Conservation (phyloP, 2,113 vertebrate genomes). For the Laticauda laticaudata region DNA sequence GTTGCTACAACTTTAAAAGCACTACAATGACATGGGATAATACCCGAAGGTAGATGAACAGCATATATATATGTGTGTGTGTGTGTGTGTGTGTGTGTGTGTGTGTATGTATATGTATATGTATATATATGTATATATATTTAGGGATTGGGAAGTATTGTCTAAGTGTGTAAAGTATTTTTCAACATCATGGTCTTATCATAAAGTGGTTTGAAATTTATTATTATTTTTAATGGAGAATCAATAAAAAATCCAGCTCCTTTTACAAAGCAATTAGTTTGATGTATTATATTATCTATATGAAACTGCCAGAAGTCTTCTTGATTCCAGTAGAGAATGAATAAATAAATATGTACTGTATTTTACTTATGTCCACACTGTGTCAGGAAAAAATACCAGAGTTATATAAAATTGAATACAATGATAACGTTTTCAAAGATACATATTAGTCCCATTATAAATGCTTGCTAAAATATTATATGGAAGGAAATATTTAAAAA, state of each 20-base stretch:
- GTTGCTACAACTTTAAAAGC: no score
- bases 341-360: not conserved
- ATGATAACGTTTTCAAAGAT: not conserved
- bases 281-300: not conserved
- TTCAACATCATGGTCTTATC: not conserved
- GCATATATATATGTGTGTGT: no score
- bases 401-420: not conserved
- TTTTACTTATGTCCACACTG: not conserved
- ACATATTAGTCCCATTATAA: not conserved
- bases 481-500: not conserved
- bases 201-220: not conserved
- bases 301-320: not conserved
- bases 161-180: not conserved
- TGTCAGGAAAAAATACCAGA: not conserved
- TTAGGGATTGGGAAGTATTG: not conserved
- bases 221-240: not conserved
- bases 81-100: no score
- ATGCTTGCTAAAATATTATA: not conserved
- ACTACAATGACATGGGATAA: no score
- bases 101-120: no score
- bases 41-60: no score
- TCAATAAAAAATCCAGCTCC: not conserved
- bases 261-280: not conserved
- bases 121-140: no score
- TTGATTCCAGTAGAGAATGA: not conserved